phyloP scores from a whole-genome alignment of 2,888 invertebrate species.

The Tupiocoris notatus region DNA sequence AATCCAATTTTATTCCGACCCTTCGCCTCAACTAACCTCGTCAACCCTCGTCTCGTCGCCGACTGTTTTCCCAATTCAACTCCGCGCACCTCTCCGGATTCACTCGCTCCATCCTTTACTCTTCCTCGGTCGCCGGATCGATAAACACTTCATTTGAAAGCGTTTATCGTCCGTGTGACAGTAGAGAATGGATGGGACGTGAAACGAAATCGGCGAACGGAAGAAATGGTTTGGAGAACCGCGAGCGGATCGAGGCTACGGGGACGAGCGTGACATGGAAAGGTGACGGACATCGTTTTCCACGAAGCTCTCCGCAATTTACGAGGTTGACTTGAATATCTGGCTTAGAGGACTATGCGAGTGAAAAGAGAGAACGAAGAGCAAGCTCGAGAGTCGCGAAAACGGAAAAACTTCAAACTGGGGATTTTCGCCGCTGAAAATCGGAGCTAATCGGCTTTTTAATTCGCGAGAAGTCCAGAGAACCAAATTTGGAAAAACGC shows the following conservation, averaged over 20 bases:
- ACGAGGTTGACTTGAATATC: background rate
- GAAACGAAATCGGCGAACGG: background rate
- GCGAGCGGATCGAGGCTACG: background rate
- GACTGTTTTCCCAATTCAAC: background rate
- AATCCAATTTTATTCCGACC: background rate
- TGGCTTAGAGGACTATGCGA: background rate
- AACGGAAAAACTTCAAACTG: too few species aligned
- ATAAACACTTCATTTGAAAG: constrained; percentile 33
- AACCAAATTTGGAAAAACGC: too few species aligned
- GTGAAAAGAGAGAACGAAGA: too few species aligned
- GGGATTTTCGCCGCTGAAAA: too few species aligned
- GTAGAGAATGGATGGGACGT: background rate
- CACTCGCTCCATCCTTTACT: background rate
- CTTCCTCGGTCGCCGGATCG: constrained; percentile 4
- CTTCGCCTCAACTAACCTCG: background rate
- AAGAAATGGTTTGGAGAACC: background rate
- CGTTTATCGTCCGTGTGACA: constrained; percentile 10
- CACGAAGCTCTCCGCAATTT: background rate
- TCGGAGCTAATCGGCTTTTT: too few species aligned
- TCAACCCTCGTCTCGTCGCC: background rate
- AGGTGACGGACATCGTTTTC: background rate
- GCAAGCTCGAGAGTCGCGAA: too few species aligned
- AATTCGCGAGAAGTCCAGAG: too few species aligned
- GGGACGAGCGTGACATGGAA: too few species aligned
- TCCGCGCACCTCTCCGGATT: background rate